Base-by-base conservation (phyloP, 2,888 invertebrate genomes). In the Megalurothrips usitatus region DNA sequence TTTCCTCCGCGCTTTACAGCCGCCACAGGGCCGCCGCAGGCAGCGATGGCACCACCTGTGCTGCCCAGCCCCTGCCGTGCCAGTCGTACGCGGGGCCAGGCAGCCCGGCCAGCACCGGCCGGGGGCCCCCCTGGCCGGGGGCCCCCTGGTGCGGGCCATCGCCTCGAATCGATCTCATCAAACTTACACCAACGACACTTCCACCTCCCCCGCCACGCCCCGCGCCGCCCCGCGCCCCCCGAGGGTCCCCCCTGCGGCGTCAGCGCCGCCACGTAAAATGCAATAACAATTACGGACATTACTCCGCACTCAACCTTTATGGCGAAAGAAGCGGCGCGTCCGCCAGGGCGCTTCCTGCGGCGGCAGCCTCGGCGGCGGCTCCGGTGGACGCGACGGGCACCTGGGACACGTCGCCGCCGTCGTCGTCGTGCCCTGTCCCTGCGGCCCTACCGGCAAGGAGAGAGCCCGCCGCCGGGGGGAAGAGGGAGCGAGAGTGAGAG, bases 151-250 rank as follows among this genome's bases (percentile, higher is more conserved):
- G n/a, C n/a, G 58, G 58, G 58, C 58, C 58, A 58, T 58, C 68
- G 68, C 68, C 26, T 75, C 68, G 68, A 75, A 75, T 75, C 68
- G 68, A 75, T 75, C 68, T 75, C 68, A 75, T 75, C 68, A 75
- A 75, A 75, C 68, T 75, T 75, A 75, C 68, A 75, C 68, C 68
- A 75, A 26, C 68, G 68, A 26, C 68, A 75, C 26, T n/a, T 75
- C 68, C 12, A 9, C 68, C 26, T 26, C 23, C 10, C 68, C 68
- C 8, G 26, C 9, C 68, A 9, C 1, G 52, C 17, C 52, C 52
- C 52, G 1, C 10, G 49, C 49, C 10, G 49, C 49, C 49, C 49
- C 49, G 49, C 14, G 14, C 1, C 12, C 68, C 23, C 68, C 58
- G 58, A 14, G 6, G 58, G 17, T 14, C 58, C 58, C 34, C 6